These are phyloP conservation scores for Nasonia longicornis DNA, from an alignment of 1,140 invertebrate species.

Conservation along the genomic window DNA sequence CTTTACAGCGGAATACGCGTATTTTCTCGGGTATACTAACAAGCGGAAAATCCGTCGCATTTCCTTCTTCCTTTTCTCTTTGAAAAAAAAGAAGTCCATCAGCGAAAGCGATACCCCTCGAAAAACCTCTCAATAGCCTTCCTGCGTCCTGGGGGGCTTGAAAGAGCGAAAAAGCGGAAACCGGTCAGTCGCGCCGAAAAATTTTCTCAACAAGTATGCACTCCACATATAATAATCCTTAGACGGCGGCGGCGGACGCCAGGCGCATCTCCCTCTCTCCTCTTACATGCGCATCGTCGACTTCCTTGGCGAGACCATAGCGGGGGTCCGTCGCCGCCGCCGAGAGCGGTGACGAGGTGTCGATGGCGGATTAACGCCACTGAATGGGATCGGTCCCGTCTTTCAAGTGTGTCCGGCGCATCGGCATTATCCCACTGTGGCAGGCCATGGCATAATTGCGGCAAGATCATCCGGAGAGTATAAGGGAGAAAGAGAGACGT, in stretches of 20 bases:
- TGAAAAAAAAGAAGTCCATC: conserved; percentile 20
- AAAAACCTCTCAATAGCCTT: too few relatives aligned
- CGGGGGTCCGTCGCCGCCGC: conserved; percentile 3
- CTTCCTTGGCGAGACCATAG: conserved; percentile 7
- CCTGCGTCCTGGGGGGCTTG: not conserved
- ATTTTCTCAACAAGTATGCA: not conserved
- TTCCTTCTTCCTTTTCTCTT: not conserved
- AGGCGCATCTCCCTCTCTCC: conserved; percentile 43
- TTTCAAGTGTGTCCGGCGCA: conserved; percentile 10
- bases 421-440: conserved; percentile 1
- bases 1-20: not conserved
- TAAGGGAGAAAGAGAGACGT: not conserved
- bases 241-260: not conserved
- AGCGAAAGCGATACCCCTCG: conserved; percentile 35
- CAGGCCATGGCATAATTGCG: conserved; percentile 27
- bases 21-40: too few relatives aligned
- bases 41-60: not conserved
- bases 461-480: conserved; percentile 7
- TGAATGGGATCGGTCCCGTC: conserved; percentile 29
- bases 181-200: conserved; percentile 36
- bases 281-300: not conserved
- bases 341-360: conserved; percentile 21
- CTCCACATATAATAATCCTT: not conserved
- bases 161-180: conserved; percentile 38
- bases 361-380: conserved; percentile 42